Evolutionary conservation across 2,888 invertebrate genomes (phyloP).

Genomic region (Drosophila nigritarsus): DNA sequence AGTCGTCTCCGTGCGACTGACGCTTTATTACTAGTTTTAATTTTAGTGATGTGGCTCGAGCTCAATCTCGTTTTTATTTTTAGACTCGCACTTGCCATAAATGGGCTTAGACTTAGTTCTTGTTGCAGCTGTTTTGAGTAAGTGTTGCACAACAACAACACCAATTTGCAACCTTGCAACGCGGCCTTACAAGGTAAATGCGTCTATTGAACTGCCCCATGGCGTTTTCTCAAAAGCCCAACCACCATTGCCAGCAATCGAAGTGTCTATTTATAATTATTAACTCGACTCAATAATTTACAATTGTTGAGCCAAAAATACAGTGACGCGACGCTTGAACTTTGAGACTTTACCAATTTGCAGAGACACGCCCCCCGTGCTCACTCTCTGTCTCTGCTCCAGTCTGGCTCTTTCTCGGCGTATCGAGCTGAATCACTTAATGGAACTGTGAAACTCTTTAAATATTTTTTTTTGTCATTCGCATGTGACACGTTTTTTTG

Average conservation of each 20-base stretch:
- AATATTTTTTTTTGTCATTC: conserved; percentile 1
- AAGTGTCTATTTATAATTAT: conserved; percentile 27
- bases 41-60: conserved; percentile 12
- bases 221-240: conserved; percentile 28
- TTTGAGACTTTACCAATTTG: conserved; percentile 32
- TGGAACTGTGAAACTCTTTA: conserved; percentile 39
- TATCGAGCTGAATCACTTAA: conserved; percentile 43
- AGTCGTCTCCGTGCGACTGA: background rate
- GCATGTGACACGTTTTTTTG: conserved; percentile 69
- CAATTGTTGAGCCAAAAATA: conserved; percentile 24
- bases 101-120: conserved; percentile 55
- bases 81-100: conserved; percentile 54
- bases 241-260: conserved; percentile 35
- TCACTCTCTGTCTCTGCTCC: conserved; percentile 2
- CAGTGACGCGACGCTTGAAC: conserved; percentile 42
- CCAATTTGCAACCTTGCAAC: conserved; percentile 44
- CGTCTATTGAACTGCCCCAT: conserved; percentile 55
- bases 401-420: conserved; percentile 8
- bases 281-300: conserved; percentile 37
- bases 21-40: background rate
- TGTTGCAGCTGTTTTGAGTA: conserved; percentile 37
- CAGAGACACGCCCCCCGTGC: conserved; percentile 7
- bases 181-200: conserved; percentile 52
- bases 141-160: conserved; percentile 45
- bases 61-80: conserved; percentile 41